Evolutionary conservation across 1,140 invertebrate species (phyloP).

Genomic region (Arion vulgaris): DNA sequence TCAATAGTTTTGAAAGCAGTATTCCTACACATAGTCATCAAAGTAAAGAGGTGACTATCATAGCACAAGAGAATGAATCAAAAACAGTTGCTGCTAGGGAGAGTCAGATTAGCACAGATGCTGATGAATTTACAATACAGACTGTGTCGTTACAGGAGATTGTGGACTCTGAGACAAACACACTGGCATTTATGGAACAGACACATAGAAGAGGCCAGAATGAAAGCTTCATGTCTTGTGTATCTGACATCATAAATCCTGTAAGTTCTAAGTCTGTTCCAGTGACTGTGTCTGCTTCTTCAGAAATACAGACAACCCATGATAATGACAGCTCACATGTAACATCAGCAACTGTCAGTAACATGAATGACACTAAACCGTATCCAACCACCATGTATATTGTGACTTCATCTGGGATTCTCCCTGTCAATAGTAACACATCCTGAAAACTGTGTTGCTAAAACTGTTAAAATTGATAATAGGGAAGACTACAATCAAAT

Average conservation of each 20-base stretch:
- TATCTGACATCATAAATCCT: not conserved
- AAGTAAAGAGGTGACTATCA: not conserved
- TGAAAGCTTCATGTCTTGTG: not conserved
- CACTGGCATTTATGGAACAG: not conserved
- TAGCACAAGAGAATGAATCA: not conserved
- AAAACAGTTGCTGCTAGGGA: constrained; percentile 6
- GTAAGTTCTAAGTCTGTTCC: not conserved
- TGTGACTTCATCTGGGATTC: not conserved
- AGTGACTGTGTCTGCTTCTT: not conserved
- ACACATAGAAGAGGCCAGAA: not conserved
- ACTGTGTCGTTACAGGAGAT: constrained; percentile 25
- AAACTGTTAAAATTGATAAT: no score
- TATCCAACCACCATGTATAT: not conserved
- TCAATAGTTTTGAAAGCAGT: not conserved
- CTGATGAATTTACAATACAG: constrained; percentile 28
- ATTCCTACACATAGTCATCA: not conserved
- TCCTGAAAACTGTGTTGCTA: no score
- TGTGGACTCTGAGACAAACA: constrained; percentile 7
- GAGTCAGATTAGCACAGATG: constrained; percentile 11
- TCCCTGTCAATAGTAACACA: not conserved
- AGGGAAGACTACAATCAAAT: no score
- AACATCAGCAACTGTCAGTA: not conserved
- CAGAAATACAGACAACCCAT: not conserved
- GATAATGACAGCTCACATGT: not conserved
- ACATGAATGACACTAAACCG: not conserved